Percentiles rank a stretch among this genome's conserved stretches.
Conservation (phyloP, 2,113 vertebrate species). For the Siniperca chuatsi region DNA sequence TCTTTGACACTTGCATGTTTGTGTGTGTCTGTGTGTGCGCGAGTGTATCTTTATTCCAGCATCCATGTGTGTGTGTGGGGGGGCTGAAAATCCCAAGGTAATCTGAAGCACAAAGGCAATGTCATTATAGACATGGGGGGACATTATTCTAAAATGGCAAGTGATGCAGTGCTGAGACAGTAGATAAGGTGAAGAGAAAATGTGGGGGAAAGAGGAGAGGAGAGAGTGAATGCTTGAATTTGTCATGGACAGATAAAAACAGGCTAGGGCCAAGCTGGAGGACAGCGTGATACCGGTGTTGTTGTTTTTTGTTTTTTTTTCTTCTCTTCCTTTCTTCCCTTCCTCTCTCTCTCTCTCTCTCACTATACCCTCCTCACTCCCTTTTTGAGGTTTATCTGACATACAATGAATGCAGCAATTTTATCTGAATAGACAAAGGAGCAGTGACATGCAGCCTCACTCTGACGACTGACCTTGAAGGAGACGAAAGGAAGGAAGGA, state of each 20-base stretch:
- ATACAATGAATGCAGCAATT: slow-evolving; percentile 85
- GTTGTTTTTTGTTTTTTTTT: slow-evolving; percentile 24
- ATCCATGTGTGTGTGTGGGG: slow-evolving; percentile 52
- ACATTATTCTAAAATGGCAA: slow-evolving; percentile 86
- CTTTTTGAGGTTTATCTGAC: slow-evolving; percentile 85
- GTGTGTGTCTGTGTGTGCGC: slow-evolving; percentile 9
- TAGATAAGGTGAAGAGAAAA: slow-evolving; percentile 86
- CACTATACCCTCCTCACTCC: slow-evolving; percentile 58
- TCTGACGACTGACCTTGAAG: slow-evolving; percentile 85
- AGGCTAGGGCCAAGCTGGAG: slow-evolving; percentile 75
- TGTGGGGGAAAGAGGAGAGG: slow-evolving; percentile 74
- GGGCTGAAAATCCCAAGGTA: slow-evolving; percentile 81
- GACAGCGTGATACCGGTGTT: slow-evolving; percentile 74
- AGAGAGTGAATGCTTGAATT: slow-evolving; percentile 83
- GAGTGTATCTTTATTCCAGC: slow-evolving; percentile 64
- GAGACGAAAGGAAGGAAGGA: slow-evolving; percentile 64
- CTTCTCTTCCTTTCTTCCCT: slow-evolving; percentile 42
- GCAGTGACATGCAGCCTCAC: slow-evolving; percentile 77
- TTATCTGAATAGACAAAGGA: slow-evolving; percentile 87
- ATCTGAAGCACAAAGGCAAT: slow-evolving; percentile 85
- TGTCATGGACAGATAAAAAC: slow-evolving; percentile 85
- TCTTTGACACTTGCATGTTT: slow-evolving; percentile 61
- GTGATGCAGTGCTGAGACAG: slow-evolving; percentile 82
- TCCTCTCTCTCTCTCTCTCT: slow-evolving; percentile 44
- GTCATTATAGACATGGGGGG: slow-evolving; percentile 86